phyloP scores from a whole-genome alignment of 35 echinoderm and acorn worm species.

The Apostichopus californicus region DNA sequence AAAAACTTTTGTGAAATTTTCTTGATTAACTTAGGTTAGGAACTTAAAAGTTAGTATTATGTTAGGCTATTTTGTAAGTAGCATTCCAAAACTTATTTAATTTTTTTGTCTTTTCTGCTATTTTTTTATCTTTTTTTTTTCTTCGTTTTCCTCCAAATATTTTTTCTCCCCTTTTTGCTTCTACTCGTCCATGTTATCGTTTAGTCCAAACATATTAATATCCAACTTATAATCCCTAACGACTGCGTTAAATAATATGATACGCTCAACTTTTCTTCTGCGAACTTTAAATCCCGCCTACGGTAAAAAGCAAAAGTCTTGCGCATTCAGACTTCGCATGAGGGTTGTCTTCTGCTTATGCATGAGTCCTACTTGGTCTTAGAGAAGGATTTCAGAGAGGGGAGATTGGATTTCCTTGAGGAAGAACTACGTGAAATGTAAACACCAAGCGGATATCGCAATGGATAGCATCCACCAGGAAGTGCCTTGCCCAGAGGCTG shows the following conservation, averaged over 20 bases:
- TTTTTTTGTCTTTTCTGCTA: background rate
- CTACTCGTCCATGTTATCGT: no score
- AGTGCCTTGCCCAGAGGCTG: no score
- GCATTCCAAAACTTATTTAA: background rate
- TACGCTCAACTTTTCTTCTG: no score
- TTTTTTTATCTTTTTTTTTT: constrained; percentile 4
- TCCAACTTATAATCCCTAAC: no score
- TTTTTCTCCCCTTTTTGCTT: background rate
- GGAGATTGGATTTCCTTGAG: background rate
- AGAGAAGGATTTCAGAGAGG: background rate
- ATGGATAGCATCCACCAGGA: no score
- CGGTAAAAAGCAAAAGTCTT: background rate
- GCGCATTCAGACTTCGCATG: background rate
- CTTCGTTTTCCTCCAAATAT: background rate
- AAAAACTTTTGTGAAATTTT: no score
- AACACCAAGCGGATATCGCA: no score
- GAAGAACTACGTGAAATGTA: background rate
- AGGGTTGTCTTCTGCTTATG: background rate
- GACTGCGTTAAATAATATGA: no score
- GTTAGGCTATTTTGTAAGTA: background rate
- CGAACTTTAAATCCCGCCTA: background rate
- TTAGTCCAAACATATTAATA: no score
- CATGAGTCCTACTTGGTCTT: background rate
- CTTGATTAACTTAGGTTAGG: background rate
- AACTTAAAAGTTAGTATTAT: background rate